Evolutionary conservation across 1,140 invertebrate genomes (phyloP).

Genomic region (Drosophila repletoides): DNA sequence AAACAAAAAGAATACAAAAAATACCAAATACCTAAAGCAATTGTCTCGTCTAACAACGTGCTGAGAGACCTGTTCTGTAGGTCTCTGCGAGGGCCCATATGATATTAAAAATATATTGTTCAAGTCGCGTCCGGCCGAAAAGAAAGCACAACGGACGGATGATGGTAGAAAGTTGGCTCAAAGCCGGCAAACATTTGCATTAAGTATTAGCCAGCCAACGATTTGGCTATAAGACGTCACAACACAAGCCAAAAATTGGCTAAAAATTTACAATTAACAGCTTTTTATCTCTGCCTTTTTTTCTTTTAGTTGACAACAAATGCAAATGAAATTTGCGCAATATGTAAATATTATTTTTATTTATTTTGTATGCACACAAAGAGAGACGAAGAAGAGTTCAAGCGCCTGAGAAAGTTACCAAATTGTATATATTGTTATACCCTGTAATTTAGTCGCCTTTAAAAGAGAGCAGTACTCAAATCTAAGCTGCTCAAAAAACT

Average conservation of each 20-base stretch:
- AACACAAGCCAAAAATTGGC: conserved; percentile 23
- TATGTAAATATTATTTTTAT: conserved; percentile 44
- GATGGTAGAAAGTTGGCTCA: conserved; percentile 64
- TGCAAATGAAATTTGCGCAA: conserved; percentile 38
- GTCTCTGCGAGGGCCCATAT: background rate
- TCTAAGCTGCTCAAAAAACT: too few species aligned
- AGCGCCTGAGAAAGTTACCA: conserved; percentile 2
- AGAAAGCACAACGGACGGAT: conserved; percentile 55
- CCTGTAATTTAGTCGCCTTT: background rate
- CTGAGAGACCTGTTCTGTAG: too few species aligned
- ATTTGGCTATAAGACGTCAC: conserved; percentile 55
- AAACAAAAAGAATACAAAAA: background rate
- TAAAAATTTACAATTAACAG: conserved; percentile 39
- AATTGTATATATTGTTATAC: background rate
- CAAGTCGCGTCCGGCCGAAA: conserved; percentile 41
- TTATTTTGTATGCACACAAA: background rate
- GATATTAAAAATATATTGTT: conserved; percentile 7
- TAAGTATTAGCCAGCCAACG: conserved; percentile 51
- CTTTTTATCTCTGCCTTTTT: too few species aligned
- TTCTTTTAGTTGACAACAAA: conserved; percentile 32
- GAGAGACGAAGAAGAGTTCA: background rate
- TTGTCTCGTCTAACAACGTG: conserved; percentile 6
- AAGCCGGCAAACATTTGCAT: conserved; percentile 63
- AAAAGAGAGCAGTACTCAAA: too few species aligned
- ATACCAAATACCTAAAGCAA: background rate